Evolutionary conservation across 2,888 invertebrate genomes (phyloP), one percentile per base, ranked within the genome.

Genomic region (Clusia tigrina): DNA sequence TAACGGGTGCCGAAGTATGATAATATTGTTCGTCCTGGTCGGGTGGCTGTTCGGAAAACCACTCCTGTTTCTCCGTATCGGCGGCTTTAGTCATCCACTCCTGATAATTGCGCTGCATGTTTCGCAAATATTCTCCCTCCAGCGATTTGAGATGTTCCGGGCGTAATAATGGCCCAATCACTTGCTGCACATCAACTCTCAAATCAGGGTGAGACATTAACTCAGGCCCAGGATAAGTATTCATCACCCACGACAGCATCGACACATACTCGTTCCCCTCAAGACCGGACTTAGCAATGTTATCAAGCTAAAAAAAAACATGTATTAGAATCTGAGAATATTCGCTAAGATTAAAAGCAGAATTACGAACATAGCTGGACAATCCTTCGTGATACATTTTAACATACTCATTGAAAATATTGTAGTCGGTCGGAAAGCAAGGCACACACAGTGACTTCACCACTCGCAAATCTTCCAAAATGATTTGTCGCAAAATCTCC

Each of bases 201-300:
- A 98, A 86, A 76, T 96, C 95, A 0, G 93, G 89, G 83, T 94
- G 94, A 12, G 90, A 89, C 90, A 98, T 92, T 68, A 98, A 83
- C 76, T 98, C 96, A 1, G 88, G 85, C 0, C 96, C 94, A 0
- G 90, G 88, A 81, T 99, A 99, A 0, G 94, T 94, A 79, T 95
- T 95, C 69, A 95, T 88, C 15, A 91, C 89, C 98, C 98, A 99
- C 0, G 93, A 91, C 9, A 99, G 85, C 59, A 99, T 84, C 0
- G 97, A 94, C 0, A 98, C 96, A 81, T 95, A 95, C 83, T 99
- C 99, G 81, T 98, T 98, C 46, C 97, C 98, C 85, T 98, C 94
- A 59, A 98, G 84, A 0, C 95, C 95, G 72, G 88, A 91, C 38
- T 89, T 87, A n/a, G 96, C 93, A 53, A 96, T 88, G 76, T 95